Evolutionary conservation across 2,797 vertebrate species (phyloP).

Genomic region (Carcharodon carcharias): DNA sequence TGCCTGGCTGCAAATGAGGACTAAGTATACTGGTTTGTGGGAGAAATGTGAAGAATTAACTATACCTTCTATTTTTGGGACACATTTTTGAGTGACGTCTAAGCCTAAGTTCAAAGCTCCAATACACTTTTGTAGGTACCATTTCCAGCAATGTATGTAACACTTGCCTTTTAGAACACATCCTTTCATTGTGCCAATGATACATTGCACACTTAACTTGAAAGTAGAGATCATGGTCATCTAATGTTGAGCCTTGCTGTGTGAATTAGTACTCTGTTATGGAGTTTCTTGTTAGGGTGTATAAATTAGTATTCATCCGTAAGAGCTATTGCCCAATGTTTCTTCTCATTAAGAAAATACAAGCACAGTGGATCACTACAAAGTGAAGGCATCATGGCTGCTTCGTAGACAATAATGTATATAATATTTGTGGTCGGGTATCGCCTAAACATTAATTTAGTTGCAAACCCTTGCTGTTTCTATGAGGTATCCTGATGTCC

Average conservation of each 20-base stretch:
- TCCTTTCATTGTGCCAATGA: not conserved
- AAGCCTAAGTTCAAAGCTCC: not conserved
- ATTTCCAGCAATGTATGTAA: not conserved
- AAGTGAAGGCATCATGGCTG: not conserved
- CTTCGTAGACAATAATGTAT: not conserved
- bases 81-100: not conserved
- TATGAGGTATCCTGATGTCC: not conserved
- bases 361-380: not conserved
- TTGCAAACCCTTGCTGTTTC: not conserved
- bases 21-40: not conserved
- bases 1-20: not conserved
- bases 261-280: not conserved
- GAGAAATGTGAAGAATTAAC: not conserved
- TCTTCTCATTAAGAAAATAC: not conserved
- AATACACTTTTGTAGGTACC: not conserved
- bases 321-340: no score
- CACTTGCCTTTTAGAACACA: not conserved
- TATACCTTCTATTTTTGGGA: not conserved
- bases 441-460: not conserved
- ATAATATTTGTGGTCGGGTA: not conserved
- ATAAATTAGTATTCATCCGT: not conserved
- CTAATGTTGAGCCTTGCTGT: not conserved
- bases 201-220: not conserved
- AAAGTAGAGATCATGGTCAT: not conserved
- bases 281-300: not conserved